Evolutionary conservation across 2,888 invertebrate species (phyloP).

Genomic region (Dione juno): DNA sequence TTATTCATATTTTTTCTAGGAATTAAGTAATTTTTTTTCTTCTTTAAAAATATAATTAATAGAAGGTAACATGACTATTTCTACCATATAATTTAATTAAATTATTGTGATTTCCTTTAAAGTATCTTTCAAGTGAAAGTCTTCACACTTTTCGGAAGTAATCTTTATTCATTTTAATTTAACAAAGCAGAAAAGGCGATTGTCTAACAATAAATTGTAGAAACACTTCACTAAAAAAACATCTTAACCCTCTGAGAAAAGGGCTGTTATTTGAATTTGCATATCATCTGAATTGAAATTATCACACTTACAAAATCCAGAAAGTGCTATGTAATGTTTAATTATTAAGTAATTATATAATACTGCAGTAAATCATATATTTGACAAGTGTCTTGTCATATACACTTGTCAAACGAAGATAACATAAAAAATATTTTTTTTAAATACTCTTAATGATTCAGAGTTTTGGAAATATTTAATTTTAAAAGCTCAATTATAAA

Average conservation of each 20-base stretch:
- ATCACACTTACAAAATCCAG: conserved; percentile 39
- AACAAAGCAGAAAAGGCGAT: conserved; percentile 60
- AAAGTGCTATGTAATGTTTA: conserved; percentile 21
- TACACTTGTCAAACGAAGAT: too few species aligned
- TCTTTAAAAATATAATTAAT: too few species aligned
- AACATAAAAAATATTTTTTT: too few species aligned
- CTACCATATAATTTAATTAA: not conserved
- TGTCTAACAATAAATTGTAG: conserved; percentile 56
- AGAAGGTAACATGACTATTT: too few species aligned
- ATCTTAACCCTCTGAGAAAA: conserved; percentile 73
- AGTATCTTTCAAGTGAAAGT: conserved; percentile 18
- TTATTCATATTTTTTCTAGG: too few species aligned
- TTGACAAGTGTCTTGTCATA: too few species aligned
- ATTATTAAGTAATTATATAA: not conserved
- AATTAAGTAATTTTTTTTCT: too few species aligned
- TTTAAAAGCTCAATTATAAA: too few species aligned
- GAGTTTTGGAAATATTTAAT: too few species aligned
- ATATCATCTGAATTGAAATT: conserved; percentile 71
- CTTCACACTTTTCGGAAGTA: conserved; percentile 42
- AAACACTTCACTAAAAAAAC: conserved; percentile 77
- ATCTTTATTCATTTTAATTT: conserved; percentile 73
- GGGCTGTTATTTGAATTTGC: conserved; percentile 68
- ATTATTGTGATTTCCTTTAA: not conserved
- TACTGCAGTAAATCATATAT: too few species aligned
- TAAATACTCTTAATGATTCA: too few species aligned